A percentile compares a stretch with the other conserved stretches of the same genome.
Evolutionary conservation across 35 echinoderm and acorn worm genomes (phyloP).

Genomic region (Acanthaster planci): DNA sequence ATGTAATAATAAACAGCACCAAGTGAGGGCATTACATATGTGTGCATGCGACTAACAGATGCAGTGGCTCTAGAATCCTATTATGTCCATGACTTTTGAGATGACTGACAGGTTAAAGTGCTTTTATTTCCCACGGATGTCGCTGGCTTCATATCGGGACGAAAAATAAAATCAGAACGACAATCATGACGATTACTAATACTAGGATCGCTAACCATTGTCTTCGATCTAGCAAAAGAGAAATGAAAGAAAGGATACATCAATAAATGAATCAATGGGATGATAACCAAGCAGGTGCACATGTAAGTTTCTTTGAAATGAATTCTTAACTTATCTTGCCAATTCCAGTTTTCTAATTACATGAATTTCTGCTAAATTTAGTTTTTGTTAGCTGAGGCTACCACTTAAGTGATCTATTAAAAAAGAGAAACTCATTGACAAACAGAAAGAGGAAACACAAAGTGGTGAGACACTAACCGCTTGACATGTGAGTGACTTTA

Average conservation of each 20-base stretch:
- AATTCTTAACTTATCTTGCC: no score
- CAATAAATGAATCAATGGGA: neutral
- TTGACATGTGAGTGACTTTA: slow-evolving; percentile 98
- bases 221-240: slow-evolving; percentile 63
- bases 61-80: no score
- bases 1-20: no score
- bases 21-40: no score
- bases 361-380: neutral
- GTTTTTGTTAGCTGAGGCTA: neutral
- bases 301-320: no score
- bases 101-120: no score
- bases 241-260: slow-evolving; percentile 18
- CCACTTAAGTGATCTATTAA: neutral
- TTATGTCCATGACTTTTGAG: no score
- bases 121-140: no score
- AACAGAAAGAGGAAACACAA: neutral
- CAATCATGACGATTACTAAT: slow-evolving; percentile 73
- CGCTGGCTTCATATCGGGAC: slow-evolving; percentile 49
- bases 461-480: slow-evolving; percentile 60
- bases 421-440: neutral
- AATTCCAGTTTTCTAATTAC: no score
- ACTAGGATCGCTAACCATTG: slow-evolving; percentile 89
- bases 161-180: slow-evolving; percentile 85
- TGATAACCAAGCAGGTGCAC: no score
- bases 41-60: no score